These are phyloP conservation scores for Dryas iulia DNA, from an alignment of 1,140 invertebrate genomes.

Conservation along the genomic window DNA sequence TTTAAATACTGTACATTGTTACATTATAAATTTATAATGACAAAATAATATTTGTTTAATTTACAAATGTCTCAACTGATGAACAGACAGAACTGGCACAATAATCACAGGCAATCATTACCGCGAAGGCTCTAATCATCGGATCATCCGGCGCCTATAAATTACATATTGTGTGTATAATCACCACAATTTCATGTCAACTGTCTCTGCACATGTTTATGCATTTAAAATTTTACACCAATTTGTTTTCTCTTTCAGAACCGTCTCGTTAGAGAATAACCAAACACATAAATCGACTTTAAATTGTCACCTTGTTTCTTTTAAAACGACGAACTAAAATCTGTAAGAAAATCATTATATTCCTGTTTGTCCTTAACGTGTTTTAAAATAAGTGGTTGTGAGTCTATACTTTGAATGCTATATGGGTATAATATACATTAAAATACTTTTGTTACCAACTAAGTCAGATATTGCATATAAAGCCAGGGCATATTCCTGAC, in stretches of 20 bases:
- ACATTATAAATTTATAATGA: neutral
- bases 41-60: neutral
- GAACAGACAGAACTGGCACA: neutral
- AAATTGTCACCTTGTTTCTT: neutral
- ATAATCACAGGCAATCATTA: neutral
- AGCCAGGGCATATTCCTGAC: too few relatives aligned
- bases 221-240: neutral
- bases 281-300: neutral
- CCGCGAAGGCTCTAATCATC: constrained; percentile 3
- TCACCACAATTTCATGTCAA: constrained; percentile 12
- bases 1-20: too few relatives aligned
- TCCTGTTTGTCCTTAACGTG: neutral
- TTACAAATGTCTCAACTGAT: neutral
- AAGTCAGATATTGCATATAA: too few relatives aligned
- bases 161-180: constrained; percentile 1
- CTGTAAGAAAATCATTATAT: neutral
- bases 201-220: constrained; percentile 11
- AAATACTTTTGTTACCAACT: too few relatives aligned
- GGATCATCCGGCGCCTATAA: constrained; percentile 6
- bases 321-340: neutral
- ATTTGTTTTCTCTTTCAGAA: neutral
- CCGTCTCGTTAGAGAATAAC: neutral
- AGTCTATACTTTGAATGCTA: too few relatives aligned
- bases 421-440: too few relatives aligned
- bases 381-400: neutral